Evolutionary conservation across 2,113 vertebrate genomes (phyloP), one percentile per base, ranked within the genome.

Genomic region (Nibea coibor): DNA sequence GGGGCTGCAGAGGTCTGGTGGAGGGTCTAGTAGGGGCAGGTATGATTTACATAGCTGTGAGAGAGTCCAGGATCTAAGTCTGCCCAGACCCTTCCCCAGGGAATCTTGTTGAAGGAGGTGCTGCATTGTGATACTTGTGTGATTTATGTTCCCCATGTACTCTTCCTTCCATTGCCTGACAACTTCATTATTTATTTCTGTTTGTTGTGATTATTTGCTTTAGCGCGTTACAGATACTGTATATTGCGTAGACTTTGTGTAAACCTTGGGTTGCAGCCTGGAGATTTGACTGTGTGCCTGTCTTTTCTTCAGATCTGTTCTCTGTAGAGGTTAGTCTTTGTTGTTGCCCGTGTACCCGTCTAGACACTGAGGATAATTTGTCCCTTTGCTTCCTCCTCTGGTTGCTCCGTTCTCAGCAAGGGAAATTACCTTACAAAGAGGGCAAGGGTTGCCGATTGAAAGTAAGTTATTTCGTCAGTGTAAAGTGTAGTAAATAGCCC

Each of bases 21-120:
- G 72, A 80, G 78, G 87, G 79, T 87, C 88, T 83, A 74, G 75
- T 67, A 80, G 84, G 84, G 83, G 83, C 86, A 91, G 88, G 88
- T 89, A 90, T 93, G 91, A 95, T 94, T 94, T 94, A 94, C 91
- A 94, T 93, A 89, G 90, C 83, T 72, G 84, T 87, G 88, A 92
- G 87, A 92, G 88, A 92, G 81, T 91, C 84, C 92, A 91, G 91
- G 92, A 91, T 92, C 93, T 89, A 69, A 85, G 89, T 85, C 90
- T 85, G 54, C 87, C 69, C 90, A 78, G 88, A 81, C 75, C 78
- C 31, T 45, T 78, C 93, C 87, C 88, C 11, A 1, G 91, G 80
- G 93, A 92, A 59, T 72, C 31, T n/a, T 75, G 83, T 72, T 78
- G 78, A 89, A 89, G 91, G 89, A 92, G 92, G 84, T 88, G 85